Conservation (phyloP, 2,797 vertebrate species). For the Myoxocephalus aenaeus region DNA sequence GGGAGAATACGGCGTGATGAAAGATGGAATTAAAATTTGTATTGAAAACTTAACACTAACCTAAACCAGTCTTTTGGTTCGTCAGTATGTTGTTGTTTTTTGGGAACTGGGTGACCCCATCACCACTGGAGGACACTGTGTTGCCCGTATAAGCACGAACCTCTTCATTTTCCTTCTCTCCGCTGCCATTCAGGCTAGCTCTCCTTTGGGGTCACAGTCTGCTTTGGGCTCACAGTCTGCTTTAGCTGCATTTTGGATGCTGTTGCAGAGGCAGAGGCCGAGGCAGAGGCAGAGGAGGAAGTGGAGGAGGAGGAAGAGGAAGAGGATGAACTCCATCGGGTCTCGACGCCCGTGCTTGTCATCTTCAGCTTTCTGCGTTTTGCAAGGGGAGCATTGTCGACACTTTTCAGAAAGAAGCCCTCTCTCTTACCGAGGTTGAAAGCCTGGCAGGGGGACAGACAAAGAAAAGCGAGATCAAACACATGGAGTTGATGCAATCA, state of each 20-base stretch:
- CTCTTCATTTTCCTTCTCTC: constrained; percentile 24
- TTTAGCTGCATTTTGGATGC: constrained; percentile 77
- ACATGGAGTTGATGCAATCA: not conserved
- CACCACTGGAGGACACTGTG: constrained; percentile 37
- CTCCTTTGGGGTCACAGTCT: constrained; percentile 73
- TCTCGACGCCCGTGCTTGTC: constrained; percentile 89
- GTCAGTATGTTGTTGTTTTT: constrained; percentile 27
- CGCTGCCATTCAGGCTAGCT: constrained; percentile 63
- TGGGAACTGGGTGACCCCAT: not conserved
- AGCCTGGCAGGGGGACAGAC: constrained; percentile 77
- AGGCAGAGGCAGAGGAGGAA: constrained; percentile 77
- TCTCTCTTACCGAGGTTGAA: constrained; percentile 93
- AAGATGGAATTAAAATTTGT: constrained; percentile 28
- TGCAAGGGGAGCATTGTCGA: constrained; percentile 93
- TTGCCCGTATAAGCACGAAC: constrained; percentile 27
- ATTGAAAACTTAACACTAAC: constrained; percentile 27
- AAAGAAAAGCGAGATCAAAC: not conserved
- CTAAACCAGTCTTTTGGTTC: constrained; percentile 47
- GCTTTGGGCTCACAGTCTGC: constrained; percentile 70
- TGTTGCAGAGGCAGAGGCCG: constrained; percentile 62
- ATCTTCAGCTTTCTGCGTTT: constrained; percentile 93
- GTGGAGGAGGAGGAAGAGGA: constrained; percentile 89
- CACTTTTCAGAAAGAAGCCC: constrained; percentile 94
- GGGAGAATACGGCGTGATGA: constrained; percentile 30
- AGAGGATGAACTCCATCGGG: constrained; percentile 88